Evolutionary conservation across 2,888 invertebrate species (phyloP).

Genomic region (Acrocyrtus sp.): DNA sequence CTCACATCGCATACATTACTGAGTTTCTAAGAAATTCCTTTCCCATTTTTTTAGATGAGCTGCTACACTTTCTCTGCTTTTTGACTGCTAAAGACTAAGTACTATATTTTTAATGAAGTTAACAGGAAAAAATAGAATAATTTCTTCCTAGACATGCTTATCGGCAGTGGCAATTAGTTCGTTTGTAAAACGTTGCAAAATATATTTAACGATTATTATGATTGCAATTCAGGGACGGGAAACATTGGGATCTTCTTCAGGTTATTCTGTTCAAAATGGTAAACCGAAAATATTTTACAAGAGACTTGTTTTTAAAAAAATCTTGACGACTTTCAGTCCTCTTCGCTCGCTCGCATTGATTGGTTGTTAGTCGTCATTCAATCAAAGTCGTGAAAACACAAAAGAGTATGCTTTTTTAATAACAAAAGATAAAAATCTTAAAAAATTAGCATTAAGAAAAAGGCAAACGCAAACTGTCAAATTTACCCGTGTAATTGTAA

Average conservation of each 20-base stretch:
- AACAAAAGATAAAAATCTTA: conserved; percentile 15
- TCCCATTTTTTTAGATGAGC: not conserved
- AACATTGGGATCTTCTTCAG: conserved; percentile 40
- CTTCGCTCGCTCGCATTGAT: conserved; percentile 40
- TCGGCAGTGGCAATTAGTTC: no score
- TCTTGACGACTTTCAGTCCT: conserved; percentile 45
- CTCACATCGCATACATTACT: no score
- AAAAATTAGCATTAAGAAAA: not conserved
- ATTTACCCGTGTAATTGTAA: conserved; percentile 9
- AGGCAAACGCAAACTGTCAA: conserved; percentile 7
- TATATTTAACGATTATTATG: conserved; percentile 14
- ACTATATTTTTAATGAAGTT: not conserved
- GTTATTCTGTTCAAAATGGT: conserved; percentile 1
- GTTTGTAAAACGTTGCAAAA: not conserved
- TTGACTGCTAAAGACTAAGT: not conserved
- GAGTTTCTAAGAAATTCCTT: not conserved
- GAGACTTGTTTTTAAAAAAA: conserved; percentile 20
- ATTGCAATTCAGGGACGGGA: conserved; percentile 44
- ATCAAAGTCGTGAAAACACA: conserved; percentile 12
- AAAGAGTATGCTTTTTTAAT: conserved; percentile 32
- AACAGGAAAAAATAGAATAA: no score
- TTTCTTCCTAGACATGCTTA: no score
- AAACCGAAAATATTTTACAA: not conserved
- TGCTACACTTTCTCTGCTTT: not conserved
- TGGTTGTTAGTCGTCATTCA: conserved; percentile 41